Base-by-base conservation (phyloP, 1,140 invertebrate species). In the Antheraea mylitta region DNA sequence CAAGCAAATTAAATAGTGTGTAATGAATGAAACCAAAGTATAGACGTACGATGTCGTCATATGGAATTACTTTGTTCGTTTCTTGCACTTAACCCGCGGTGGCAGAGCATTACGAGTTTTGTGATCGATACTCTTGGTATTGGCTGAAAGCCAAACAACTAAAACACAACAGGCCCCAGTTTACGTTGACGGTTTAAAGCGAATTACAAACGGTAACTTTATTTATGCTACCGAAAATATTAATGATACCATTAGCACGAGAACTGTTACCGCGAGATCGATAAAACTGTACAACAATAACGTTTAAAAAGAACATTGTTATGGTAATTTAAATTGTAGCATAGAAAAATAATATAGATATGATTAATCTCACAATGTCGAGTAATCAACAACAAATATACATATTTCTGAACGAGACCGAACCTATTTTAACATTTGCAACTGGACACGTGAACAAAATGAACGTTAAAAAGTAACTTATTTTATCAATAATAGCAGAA, bases 71-170 rank as follows among this genome's bases (percentile, higher is more conserved):
- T 53, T 53, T 13, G 45, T 53, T 13, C 11, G 67, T 69, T 72
- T 45, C 61, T 0, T 58, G 42, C 42, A 58, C 3, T 37, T 37
- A 19, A 36, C 45, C n/a, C 30, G 30, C 53, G 64, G 53, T 70
- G 42, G 30, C 48, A 18, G 18, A 70, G 18, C 62, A 66, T 58
- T 72, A 65, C 69, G 68, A 74, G 68, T 76, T 79, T 69, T 69
- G 72, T 74, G 71, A 79, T 79, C 79, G 76, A 82, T 76, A 76
- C 64, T 64, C 67, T 22, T 60, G 63, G 64, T 59, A 73, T 76
- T 88, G 86, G 86, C 83, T 68, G 53, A 45, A 45, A 74, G 86
- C 86, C 86, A 88, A 30, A 79, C 70, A 72, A 77, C 75, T 82
- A 78, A 82, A 74, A 80, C 78, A 77, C 72, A 72, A 62, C 68